phyloP scores from a whole-genome alignment of 2,797 vertebrate species.

The Epinephelus malabaricus region DNA sequence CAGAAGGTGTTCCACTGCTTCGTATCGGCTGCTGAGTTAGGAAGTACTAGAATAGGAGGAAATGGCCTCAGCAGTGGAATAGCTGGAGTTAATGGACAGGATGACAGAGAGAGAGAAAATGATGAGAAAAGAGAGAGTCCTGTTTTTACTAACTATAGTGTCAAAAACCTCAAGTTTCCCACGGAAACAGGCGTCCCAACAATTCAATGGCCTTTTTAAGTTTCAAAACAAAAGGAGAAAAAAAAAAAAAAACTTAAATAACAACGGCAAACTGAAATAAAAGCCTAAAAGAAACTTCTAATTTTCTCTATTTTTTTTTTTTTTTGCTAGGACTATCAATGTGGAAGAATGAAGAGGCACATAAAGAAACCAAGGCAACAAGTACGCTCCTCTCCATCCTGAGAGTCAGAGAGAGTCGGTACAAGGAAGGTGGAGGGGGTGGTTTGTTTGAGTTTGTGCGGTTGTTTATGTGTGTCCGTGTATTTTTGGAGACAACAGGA shows the following conservation, averaged over 20 bases:
- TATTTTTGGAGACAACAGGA: slow-evolving; percentile 32
- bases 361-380: slow-evolving; percentile 86
- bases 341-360: slow-evolving; percentile 84
- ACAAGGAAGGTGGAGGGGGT: not conserved
- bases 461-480: slow-evolving; percentile 42
- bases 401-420: slow-evolving; percentile 48
- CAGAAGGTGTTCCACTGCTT: slow-evolving; percentile 60
- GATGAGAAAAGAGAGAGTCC: slow-evolving; percentile 46
- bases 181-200: slow-evolving; percentile 58
- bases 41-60: slow-evolving; percentile 77
- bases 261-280: slow-evolving; percentile 80
- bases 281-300: slow-evolving; percentile 66
- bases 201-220: slow-evolving; percentile 66
- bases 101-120: slow-evolving; percentile 45
- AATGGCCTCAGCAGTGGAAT: slow-evolving; percentile 76
- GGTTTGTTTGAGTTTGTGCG: slow-evolving; percentile 47
- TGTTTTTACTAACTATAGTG: slow-evolving; percentile 50
- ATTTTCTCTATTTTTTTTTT: slow-evolving; percentile 42
- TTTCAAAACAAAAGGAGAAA: slow-evolving; percentile 68
- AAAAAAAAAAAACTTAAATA: slow-evolving; percentile 67
- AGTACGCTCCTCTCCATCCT: slow-evolving; percentile 53
- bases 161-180: slow-evolving; percentile 54
- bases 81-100: slow-evolving; percentile 73
- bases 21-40: slow-evolving; percentile 71
- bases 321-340: slow-evolving; percentile 58